Evolutionary conservation across 2,888 invertebrate species (phyloP).

Genomic region (Nomada flava): DNA sequence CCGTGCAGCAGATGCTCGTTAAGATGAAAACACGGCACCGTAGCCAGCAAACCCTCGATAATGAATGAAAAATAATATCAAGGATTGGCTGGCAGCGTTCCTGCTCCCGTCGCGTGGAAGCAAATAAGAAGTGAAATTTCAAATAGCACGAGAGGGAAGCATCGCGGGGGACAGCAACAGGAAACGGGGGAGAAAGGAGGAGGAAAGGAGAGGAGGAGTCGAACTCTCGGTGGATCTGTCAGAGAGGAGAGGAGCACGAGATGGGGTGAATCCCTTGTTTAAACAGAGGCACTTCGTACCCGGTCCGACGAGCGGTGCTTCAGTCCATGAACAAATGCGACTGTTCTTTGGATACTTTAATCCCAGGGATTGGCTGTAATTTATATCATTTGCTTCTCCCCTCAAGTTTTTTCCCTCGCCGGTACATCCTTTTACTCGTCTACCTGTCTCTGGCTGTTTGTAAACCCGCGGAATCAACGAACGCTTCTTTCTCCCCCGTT

Average conservation of each 20-base stretch:
- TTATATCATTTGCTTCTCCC: constrained; percentile 73
- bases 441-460: constrained; percentile 48
- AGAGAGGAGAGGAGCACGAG: constrained; percentile 35
- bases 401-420: constrained; percentile 37
- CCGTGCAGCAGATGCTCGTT: not conserved
- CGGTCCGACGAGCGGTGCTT: constrained; percentile 70
- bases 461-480: constrained; percentile 40
- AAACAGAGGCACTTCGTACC: constrained; percentile 74
- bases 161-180: no score
- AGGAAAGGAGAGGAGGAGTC: constrained; percentile 12
- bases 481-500: constrained; percentile 5
- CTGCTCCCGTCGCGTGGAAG: no score
- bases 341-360: constrained; percentile 79
- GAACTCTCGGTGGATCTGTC: constrained; percentile 58
- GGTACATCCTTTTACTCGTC: constrained; percentile 26
- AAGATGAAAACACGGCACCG: not conserved
- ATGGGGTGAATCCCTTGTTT: constrained; percentile 71
- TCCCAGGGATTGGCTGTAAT: constrained; percentile 76
- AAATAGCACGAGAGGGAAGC: not conserved
- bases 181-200: not conserved
- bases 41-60: not conserved
- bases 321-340: constrained; percentile 78
- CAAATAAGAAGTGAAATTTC: constrained; percentile 40
- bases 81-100: constrained; percentile 7
- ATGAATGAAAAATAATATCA: constrained; percentile 22